phyloP scores from a whole-genome alignment of 92 coral and sea anemone genomes.

The Parazoanthus atlanticus region DNA sequence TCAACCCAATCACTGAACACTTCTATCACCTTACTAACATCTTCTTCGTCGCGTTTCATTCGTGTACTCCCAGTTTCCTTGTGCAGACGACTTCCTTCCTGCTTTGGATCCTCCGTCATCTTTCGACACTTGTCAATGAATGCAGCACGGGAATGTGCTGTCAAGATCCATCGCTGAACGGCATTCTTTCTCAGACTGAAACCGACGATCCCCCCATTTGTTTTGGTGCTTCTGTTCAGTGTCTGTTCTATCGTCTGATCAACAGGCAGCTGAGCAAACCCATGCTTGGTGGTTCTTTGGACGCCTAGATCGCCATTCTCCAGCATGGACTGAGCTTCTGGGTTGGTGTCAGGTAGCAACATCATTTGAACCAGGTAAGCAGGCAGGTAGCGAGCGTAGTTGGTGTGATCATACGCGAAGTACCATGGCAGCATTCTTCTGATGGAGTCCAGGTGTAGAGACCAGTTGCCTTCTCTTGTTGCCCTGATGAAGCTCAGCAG shows the following conservation, averaged over 20 bases:
- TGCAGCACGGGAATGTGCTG: slow-evolving; percentile 68
- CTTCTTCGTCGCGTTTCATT: slow-evolving; percentile 66
- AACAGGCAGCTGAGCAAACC: slow-evolving; percentile 63
- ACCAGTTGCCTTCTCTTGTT: slow-evolving; percentile 48
- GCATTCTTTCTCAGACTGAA: slow-evolving; percentile 59
- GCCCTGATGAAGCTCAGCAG: slow-evolving; percentile 31
- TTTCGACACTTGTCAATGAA: slow-evolving; percentile 63
- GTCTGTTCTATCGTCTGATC: slow-evolving; percentile 77
- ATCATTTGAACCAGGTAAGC: slow-evolving; percentile 60
- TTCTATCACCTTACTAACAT: slow-evolving; percentile 60
- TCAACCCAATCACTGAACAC: slow-evolving; percentile 64
- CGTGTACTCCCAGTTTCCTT: slow-evolving; percentile 57
- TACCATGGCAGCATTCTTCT: slow-evolving; percentile 44
- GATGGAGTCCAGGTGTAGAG: slow-evolving; percentile 47
- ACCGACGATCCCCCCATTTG: slow-evolving; percentile 69
- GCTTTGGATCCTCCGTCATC: slow-evolving; percentile 40
- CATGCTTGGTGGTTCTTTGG: slow-evolving; percentile 58
- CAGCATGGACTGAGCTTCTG: slow-evolving; percentile 63
- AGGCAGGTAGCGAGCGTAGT: slow-evolving; percentile 61
- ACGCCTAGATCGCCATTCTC: slow-evolving; percentile 65
- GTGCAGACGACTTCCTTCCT: slow-evolving; percentile 35
- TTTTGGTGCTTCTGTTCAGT: slow-evolving; percentile 65
- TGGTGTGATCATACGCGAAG: slow-evolving; percentile 56
- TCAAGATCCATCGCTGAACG: slow-evolving; percentile 72
- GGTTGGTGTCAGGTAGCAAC: slow-evolving; percentile 58